A percentile compares a stretch with the other conserved stretches of the same genome.
These are phyloP conservation scores for Stictocephala bisonia DNA, from an alignment of 2,888 invertebrate genomes.

Conservation along the genomic window DNA sequence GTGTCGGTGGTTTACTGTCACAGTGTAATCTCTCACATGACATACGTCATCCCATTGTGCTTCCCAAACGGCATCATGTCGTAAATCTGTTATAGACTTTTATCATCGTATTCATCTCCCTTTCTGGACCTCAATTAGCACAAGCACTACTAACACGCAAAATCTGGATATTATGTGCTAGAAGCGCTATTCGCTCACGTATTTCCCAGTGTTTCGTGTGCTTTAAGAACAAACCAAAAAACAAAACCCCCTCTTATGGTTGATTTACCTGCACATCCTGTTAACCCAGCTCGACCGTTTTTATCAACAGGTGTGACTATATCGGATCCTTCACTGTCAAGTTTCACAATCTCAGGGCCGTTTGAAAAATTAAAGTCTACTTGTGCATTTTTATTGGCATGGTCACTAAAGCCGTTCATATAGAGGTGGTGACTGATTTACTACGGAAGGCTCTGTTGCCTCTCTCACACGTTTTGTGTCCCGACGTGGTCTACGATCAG, in stretches of 20 bases:
- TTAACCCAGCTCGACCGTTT: constrained; percentile 35
- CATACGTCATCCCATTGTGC: no score
- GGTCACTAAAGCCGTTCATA: constrained; percentile 54
- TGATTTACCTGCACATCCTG: constrained; percentile 42
- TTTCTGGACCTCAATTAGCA: no score
- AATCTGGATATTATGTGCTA: no score
- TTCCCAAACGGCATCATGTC: no score
- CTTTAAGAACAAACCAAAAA: constrained; percentile 26
- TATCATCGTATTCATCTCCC: no score
- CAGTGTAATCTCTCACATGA: no score
- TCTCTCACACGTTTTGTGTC: constrained; percentile 52
- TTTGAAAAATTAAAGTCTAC: constrained; percentile 48
- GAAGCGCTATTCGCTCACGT: no score
- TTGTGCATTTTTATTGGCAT: constrained; percentile 53
- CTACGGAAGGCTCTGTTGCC: constrained; percentile 52
- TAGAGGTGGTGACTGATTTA: constrained; percentile 51
- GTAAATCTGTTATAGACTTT: no score
- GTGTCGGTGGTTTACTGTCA: no score
- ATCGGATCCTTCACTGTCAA: no score
- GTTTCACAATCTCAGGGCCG: constrained; percentile 17
- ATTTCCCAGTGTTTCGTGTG: no score
- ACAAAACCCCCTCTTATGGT: constrained; percentile 46
- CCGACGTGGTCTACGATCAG: constrained; percentile 47
- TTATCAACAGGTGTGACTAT: constrained; percentile 40
- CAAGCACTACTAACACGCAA: no score